Evolutionary conservation across 2,888 invertebrate genomes (phyloP).

Genomic region (Phragmatobia fuliginosa): DNA sequence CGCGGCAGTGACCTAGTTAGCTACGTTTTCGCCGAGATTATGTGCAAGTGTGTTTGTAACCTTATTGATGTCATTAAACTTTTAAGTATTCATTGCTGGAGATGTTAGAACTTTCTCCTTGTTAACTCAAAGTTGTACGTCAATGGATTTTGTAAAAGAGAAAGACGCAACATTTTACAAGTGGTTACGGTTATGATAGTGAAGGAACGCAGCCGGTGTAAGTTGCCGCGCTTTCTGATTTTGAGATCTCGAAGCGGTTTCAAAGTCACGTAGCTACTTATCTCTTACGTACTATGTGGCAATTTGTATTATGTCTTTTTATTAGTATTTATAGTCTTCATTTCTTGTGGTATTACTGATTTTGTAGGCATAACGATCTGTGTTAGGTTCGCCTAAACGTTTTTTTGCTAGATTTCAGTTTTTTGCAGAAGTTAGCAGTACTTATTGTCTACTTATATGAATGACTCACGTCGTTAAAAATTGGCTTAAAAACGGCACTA

Average conservation of each 20-base stretch:
- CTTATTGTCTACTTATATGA: neutral
- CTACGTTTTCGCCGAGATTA: slow-evolving; percentile 72
- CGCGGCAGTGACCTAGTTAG: slow-evolving; percentile 84
- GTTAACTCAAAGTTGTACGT: slow-evolving; percentile 10
- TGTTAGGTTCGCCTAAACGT: neutral
- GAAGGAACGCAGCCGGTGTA: slow-evolving; percentile 54
- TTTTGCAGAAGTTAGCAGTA: neutral
- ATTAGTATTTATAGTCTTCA: slow-evolving; percentile 55
- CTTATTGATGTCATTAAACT: slow-evolving; percentile 62
- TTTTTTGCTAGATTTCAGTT: slow-evolving; percentile 1
- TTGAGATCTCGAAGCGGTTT: slow-evolving; percentile 70
- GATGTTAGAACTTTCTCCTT: slow-evolving; percentile 48
- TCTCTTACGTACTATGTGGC: slow-evolving; percentile 74
- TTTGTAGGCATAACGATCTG: slow-evolving; percentile 33
- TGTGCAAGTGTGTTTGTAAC: slow-evolving; percentile 72
- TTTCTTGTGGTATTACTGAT: slow-evolving; percentile 37
- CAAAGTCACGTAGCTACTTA: slow-evolving; percentile 80
- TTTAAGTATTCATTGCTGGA: slow-evolving; percentile 45
- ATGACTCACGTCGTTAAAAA: neutral
- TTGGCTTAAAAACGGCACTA: neutral
- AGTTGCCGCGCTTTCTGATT: slow-evolving; percentile 85
- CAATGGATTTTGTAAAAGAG: slow-evolving; percentile 51
- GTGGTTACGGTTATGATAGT: slow-evolving; percentile 36
- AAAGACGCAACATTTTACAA: slow-evolving; percentile 33
- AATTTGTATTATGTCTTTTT: slow-evolving; percentile 72